phyloP scores from a whole-genome alignment of 2,888 invertebrate species.

The Pyrrhia umbra region DNA sequence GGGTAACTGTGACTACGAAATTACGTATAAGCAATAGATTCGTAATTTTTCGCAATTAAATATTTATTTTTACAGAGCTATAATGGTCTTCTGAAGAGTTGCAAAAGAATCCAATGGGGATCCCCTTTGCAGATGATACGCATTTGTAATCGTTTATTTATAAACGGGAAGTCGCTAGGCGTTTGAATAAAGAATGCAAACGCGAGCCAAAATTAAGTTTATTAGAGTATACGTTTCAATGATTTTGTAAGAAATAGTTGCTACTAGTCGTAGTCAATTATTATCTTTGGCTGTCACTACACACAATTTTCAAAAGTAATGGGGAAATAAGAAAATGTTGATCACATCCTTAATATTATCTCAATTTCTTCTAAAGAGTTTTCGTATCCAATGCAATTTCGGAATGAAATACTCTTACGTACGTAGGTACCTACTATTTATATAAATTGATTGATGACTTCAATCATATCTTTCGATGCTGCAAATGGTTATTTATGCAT shows the following conservation, averaged over 20 bases:
- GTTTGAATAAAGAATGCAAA: constrained; percentile 1
- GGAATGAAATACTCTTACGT: too few species aligned
- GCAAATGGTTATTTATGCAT: too few species aligned
- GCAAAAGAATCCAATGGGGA: neutral
- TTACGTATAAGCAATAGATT: neutral
- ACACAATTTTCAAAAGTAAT: too few species aligned
- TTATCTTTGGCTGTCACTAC: constrained; percentile 9
- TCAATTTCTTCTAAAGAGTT: too few species aligned
- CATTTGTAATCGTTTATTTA: constrained; percentile 16
- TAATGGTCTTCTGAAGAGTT: neutral
- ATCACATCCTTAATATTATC: too few species aligned
- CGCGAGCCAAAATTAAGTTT: constrained; percentile 22
- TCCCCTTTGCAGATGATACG: constrained; percentile 1
- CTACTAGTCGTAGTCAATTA: neutral
- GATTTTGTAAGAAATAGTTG: constrained; percentile 12
- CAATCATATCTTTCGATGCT: too few species aligned
- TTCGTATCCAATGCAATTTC: too few species aligned
- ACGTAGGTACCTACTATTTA: too few species aligned
- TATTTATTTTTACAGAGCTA: neutral
- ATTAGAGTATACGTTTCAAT: neutral
- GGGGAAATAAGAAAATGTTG: too few species aligned
- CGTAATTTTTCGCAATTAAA: neutral
- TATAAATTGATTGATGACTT: too few species aligned
- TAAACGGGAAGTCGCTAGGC: neutral
- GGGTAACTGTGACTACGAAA: too few species aligned